Evolutionary conservation across 2,888 invertebrate species (phyloP), one percentile per base, ranked within the genome.

Genomic region (Rhynchonema sp.): DNA sequence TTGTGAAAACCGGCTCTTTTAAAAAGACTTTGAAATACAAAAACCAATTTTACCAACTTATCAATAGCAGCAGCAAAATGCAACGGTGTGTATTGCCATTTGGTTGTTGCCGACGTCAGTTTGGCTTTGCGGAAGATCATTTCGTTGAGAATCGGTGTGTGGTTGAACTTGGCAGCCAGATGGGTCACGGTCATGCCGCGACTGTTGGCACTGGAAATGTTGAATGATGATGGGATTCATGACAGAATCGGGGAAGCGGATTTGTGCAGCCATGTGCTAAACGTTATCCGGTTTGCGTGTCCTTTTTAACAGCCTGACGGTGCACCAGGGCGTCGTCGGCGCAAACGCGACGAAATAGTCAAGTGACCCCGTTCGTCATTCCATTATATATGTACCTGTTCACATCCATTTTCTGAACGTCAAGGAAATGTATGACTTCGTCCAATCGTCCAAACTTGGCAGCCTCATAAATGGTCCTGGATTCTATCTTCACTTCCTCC

Each of bases 81-180:
- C 59, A 99, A 81, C 20, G 98, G 96, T 23, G 98, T 99, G 76
- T 99, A 99, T 49, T 94, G 96, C 65, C 91, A 91, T 80, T 79
- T 96, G 22, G 71, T 70, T n/a, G n/a, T n/a, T 13, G 53, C 9
- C 25, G 22, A 6, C 6, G 6, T 38, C 38, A 38, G 9, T 6
- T 38, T 38, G 38, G 38, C 38, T 6, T 17, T 17, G 38, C 38
- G 38, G 17, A 6, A 17, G 9, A 38, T 13, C 38, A 38, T 6
- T 17, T 38, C 38, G 17, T 38, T 17, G 38, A 38, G 6, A 17
- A 38, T 38, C 38, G 6, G 38, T 17, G 6, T 38, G 17, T 38
- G 38, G 17, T 38, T 38, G 9, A 17, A 6, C 38, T 38, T 38
- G 38, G 17, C 17, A 6, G 38, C 38, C 38, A 38, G 17, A 17